These are phyloP conservation scores for Tenthredo mesomela DNA, from an alignment of 2,888 invertebrate genomes.

Conservation along the genomic window DNA sequence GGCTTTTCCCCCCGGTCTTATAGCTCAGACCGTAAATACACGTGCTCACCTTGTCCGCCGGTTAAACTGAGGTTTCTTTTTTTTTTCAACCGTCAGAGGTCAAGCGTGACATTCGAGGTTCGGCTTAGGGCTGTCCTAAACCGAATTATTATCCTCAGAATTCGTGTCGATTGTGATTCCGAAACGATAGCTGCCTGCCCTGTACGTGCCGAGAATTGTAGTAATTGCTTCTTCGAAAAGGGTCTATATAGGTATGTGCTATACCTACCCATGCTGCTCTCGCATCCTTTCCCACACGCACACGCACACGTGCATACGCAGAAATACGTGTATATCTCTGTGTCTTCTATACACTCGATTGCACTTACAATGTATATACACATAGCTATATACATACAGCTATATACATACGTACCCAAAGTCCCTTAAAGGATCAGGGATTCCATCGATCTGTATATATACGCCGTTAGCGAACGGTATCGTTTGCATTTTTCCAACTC, in stretches of 20 bases:
- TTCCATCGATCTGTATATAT: not conserved
- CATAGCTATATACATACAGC: too few relatives aligned
- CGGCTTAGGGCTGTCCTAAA: conserved; percentile 23
- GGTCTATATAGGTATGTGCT: not conserved
- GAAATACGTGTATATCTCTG: not conserved
- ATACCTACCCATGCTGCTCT: not conserved
- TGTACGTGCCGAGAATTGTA: conserved; percentile 6
- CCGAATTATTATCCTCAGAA: conserved; percentile 39
- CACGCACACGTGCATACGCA: not conserved
- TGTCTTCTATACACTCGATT: not conserved
- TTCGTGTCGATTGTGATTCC: conserved; percentile 47
- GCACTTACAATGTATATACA: too few relatives aligned
- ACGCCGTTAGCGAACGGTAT: conserved; percentile 5
- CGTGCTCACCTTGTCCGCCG: conserved; percentile 12
- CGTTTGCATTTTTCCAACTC: conserved; percentile 25
- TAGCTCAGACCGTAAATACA: conserved; percentile 11
- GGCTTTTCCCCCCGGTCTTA: not conserved
- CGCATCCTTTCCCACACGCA: not conserved
- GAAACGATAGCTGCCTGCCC: conserved; percentile 16
- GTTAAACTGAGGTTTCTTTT: not conserved
- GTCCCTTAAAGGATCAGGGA: not conserved
- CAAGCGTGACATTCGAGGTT: conserved; percentile 23
- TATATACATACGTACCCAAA: not conserved
- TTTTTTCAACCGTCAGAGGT: not conserved
- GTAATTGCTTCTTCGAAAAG: conserved; percentile 17